Evolutionary conservation across 1,140 invertebrate genomes (phyloP).

Genomic region (Bombus turneri): DNA sequence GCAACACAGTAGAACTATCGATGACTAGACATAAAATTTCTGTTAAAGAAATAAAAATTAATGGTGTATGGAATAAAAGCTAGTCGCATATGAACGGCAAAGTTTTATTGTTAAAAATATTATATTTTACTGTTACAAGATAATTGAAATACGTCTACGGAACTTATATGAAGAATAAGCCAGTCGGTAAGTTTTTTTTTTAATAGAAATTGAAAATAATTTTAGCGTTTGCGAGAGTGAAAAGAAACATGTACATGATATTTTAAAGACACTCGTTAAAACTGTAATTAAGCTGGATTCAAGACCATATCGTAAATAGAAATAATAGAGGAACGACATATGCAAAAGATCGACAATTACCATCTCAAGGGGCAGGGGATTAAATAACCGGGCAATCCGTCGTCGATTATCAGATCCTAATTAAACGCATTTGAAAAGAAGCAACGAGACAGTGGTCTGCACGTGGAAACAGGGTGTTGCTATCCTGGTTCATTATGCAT

Average conservation of each 20-base stretch:
- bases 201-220: too few species aligned
- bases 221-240: not conserved
- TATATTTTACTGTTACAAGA: too few species aligned
- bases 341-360: not conserved
- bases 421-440: conserved; percentile 16
- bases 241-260: not conserved
- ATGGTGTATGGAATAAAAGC: too few species aligned
- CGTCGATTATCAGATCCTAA: conserved; percentile 38
- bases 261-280: not conserved
- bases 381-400: conserved; percentile 27
- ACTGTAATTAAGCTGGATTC: not conserved
- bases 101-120: too few species aligned
- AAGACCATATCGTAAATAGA: not conserved
- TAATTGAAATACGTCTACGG: too few species aligned
- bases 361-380: not conserved
- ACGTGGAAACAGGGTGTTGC: conserved; percentile 39
- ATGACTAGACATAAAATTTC: too few species aligned
- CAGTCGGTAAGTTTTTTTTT: too few species aligned
- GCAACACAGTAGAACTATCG: too few species aligned
- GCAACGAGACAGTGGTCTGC: not conserved
- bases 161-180: too few species aligned
- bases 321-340: not conserved
- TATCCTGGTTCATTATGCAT: conserved; percentile 38
- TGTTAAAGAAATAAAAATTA: too few species aligned
- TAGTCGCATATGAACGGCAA: too few species aligned